These are phyloP conservation scores for Clupea harengus DNA, from an alignment of 2,113 vertebrate species.

Conservation along the genomic window DNA sequence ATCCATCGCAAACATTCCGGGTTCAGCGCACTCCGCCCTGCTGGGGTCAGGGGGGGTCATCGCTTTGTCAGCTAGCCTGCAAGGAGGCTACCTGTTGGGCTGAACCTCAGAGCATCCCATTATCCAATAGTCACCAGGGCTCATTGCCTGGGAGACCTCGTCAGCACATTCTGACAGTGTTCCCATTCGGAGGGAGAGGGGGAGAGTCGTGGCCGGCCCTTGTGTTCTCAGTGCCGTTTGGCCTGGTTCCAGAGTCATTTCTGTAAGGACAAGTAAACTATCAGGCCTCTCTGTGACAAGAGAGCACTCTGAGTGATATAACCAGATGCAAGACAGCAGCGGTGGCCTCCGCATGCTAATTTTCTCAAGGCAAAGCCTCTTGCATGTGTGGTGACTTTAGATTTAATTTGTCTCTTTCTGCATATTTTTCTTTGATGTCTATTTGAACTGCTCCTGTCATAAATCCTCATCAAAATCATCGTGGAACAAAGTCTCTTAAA, in stretches of 20 bases:
- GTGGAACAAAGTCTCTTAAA: not conserved
- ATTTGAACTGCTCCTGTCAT: not conserved
- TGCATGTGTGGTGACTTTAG: not conserved
- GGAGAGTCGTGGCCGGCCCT: not conserved
- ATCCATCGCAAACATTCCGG: not conserved
- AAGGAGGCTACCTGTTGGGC: slow-evolving; percentile 27
- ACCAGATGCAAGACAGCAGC: slow-evolving; percentile 41
- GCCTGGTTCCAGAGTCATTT: slow-evolving; percentile 53
- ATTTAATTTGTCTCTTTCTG: not conserved
- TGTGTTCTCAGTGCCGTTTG: slow-evolving; percentile 48
- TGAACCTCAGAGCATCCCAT: slow-evolving; percentile 40
- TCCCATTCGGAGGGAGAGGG: slow-evolving; percentile 33
- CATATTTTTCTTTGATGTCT: not conserved
- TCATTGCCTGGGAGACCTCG: slow-evolving; percentile 40
- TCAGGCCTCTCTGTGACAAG: slow-evolving; percentile 34
- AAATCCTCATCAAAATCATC: not conserved
- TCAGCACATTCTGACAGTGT: slow-evolving; percentile 48
- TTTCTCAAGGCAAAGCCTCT: slow-evolving; percentile 21
- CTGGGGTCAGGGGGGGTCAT: not conserved
- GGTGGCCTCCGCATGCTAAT: slow-evolving; percentile 48
- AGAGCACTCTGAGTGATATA: slow-evolving; percentile 49
- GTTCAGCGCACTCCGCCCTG: not conserved
- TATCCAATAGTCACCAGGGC: slow-evolving; percentile 42
- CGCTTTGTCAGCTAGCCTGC: slow-evolving; percentile 1
- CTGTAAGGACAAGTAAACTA: slow-evolving; percentile 59